phyloP scores from a whole-genome alignment of 2,797 vertebrate species.

The Phrynocephalus forsythii region DNA sequence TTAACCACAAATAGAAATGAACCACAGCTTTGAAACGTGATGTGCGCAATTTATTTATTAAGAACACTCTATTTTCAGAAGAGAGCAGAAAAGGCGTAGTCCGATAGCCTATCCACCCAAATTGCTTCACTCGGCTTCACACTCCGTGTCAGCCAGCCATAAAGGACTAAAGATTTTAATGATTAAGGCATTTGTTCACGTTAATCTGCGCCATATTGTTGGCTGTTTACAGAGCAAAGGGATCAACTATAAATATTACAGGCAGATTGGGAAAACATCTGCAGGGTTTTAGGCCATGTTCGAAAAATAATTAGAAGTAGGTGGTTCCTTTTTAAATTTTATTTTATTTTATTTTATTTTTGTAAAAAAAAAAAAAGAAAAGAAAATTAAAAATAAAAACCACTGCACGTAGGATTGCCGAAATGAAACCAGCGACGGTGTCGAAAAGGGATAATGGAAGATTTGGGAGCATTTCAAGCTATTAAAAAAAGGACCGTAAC shows the following conservation, averaged over 20 bases:
- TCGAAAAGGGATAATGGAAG: conserved; percentile 42
- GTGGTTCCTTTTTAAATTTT: conserved; percentile 25
- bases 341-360: background rate
- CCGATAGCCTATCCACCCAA: background rate
- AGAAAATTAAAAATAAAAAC: background rate
- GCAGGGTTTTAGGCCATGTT: conserved; percentile 57
- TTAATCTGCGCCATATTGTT: conserved; percentile 56
- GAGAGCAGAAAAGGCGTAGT: conserved; percentile 12
- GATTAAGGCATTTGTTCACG: conserved; percentile 41
- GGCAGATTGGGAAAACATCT: conserved; percentile 72
- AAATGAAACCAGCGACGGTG: conserved; percentile 54
- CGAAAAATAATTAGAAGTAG: conserved; percentile 62
- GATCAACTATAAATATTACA: conserved; percentile 64
- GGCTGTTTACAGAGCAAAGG: conserved; percentile 61
- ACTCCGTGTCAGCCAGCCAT: conserved; percentile 27
- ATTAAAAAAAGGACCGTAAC: conserved; percentile 22
- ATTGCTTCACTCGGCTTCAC: background rate
- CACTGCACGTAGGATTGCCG: conserved; percentile 12
- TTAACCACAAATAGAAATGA: background rate
- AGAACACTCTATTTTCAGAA: conserved; percentile 20
- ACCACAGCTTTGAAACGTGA: background rate
- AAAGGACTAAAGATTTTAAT: conserved; percentile 46
- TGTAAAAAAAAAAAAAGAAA: too few species aligned
- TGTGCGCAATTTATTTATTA: conserved; percentile 28
- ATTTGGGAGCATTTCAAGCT: conserved; percentile 20